Evolutionary conservation across 2,888 invertebrate genomes (phyloP).

Genomic region (Hetaerina titia): DNA sequence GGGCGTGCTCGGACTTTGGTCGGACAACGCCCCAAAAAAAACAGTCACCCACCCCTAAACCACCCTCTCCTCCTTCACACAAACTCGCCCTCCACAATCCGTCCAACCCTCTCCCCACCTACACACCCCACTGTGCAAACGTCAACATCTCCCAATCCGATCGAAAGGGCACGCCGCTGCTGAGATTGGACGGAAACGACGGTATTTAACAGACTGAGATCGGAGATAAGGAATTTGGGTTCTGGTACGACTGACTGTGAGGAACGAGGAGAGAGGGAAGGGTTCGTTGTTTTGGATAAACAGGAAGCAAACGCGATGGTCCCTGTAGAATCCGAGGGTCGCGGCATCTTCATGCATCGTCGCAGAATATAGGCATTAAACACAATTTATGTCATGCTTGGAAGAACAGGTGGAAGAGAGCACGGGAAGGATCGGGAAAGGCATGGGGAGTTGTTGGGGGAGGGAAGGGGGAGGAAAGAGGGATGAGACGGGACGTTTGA

Average conservation of each 20-base stretch:
- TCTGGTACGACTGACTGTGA: not conserved
- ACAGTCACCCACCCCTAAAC: not conserved
- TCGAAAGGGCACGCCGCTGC: not conserved
- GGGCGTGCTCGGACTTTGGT: not conserved
- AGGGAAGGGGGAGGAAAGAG: not conserved
- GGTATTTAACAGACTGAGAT: not conserved
- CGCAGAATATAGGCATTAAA: conserved; percentile 10
- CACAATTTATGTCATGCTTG: not conserved
- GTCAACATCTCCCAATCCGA: not conserved
- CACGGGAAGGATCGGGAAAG: not conserved
- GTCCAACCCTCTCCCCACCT: too few relatives aligned
- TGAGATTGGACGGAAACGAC: not conserved
- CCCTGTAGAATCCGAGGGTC: not conserved
- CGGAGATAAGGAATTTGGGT: not conserved
- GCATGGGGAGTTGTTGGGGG: not conserved
- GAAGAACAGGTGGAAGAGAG: not conserved
- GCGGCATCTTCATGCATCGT: not conserved
- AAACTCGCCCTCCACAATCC: too few relatives aligned
- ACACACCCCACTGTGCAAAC: not conserved
- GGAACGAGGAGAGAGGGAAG: not conserved
- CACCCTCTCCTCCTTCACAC: not conserved
- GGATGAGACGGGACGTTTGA: too few relatives aligned
- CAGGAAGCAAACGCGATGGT: not conserved
- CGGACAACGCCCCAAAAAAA: not conserved
- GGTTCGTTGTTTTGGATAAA: not conserved